Base-by-base conservation (phyloP, 2,113 vertebrate species). In the Chamaetylas fuelleborni region DNA sequence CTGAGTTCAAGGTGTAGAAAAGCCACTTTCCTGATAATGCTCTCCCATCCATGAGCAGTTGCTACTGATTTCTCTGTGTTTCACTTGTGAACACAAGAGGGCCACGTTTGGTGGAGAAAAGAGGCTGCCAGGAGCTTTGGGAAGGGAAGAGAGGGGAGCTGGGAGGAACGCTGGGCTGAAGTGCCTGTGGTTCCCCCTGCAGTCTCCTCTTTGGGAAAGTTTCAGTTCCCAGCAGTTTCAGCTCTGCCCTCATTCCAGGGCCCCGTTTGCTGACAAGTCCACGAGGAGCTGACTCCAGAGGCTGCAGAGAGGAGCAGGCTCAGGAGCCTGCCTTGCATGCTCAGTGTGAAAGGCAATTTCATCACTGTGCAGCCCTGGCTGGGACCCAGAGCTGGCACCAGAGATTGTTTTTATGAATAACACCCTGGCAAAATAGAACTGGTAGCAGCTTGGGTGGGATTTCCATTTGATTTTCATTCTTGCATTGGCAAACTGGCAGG, bases 61-160 rank as follows among this genome's bases (percentile, higher is more conserved):
- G 34, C n/a, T 19, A 8, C n/a, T 42, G 61, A 14, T 45, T 87
- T 79, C 77, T 67, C 89, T 12, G 1, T 17, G 8, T 90, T 93
- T 95, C 51, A 5, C 65, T 48, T 72, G 88, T 62, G 94, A 93
- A 94, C 91, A 77, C 93, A 71, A 95, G 94, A 94, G 94, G 94
- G 95, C 93, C 71, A 11, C 2, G 45, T 95, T 53, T 47, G n/a
- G 83, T 67, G 86, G 61, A 5, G 3, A 5, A 26, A 48, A 82
- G 33, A 54, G 60, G 51, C 60, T 60, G 60, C 36, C 11, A 13
- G 54, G 23, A 43, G 72, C 38, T 71, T 36, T 56, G 53, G 45
- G 20, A 29, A 47, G 48, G 31, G 79, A 29, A 26, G 28, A 25
- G 76, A 11, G 40, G 53, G 40, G 47, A 28, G 15, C 22, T 4